phyloP scores from a whole-genome alignment of 2,113 vertebrate genomes.

The Psammodynastes pulverulentus region DNA sequence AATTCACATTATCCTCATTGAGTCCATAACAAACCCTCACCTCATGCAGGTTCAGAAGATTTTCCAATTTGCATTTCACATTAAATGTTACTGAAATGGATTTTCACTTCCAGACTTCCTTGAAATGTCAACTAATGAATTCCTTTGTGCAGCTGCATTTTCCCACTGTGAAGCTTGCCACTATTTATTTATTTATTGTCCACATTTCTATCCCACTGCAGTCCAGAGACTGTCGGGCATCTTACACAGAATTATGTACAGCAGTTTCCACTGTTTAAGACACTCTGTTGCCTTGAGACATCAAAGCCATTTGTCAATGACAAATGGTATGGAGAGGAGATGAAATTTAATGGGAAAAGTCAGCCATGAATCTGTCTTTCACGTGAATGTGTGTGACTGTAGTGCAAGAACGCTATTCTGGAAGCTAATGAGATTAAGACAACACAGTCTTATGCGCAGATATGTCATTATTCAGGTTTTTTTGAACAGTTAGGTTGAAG shows the following conservation, averaged over 20 bases:
- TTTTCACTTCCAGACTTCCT: neutral
- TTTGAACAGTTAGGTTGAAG: neutral
- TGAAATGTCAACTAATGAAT: slow-evolving; percentile 13
- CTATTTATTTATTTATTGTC: neutral
- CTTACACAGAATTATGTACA: neutral
- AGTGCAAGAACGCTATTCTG: accelerated
- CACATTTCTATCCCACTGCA: neutral
- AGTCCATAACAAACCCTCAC: neutral
- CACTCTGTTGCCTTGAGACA: neutral
- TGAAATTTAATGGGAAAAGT: neutral
- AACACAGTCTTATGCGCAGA: accelerated
- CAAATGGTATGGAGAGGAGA: neutral
- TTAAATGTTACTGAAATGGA: neutral
- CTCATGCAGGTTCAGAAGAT: neutral
- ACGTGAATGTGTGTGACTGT: accelerated
- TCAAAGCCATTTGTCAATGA: neutral
- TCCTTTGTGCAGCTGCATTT: neutral
- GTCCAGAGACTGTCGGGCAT: neutral
- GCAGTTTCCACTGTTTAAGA: neutral
- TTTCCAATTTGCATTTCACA: accelerated
- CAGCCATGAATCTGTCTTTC: neutral
- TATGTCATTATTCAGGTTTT: neutral
- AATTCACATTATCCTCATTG: neutral
- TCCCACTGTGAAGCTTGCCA: neutral
- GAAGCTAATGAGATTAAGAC: neutral